Base-by-base conservation (phyloP, 2,113 vertebrate species). In the Petroica traversi region DNA sequence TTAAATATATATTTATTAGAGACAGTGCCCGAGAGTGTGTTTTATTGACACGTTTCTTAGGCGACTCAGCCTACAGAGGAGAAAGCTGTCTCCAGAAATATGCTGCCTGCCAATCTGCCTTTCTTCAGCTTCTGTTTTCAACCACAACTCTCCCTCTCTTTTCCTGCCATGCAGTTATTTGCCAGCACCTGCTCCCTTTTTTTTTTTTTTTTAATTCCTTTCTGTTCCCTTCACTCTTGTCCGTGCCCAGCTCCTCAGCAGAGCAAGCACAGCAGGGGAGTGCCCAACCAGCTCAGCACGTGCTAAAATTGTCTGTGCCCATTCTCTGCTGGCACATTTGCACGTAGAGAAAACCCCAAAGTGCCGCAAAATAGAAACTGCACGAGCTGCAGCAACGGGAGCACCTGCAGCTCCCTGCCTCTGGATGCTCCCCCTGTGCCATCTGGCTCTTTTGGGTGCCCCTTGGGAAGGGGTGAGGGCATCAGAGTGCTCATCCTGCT, bases 1-100 rank as follows among this genome's bases (percentile, higher is more conserved):
- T 96, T 93, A 82, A 95, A 95, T 72, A 96, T 95, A 68, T 95
- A 92, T 97, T 96, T 96, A 96, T 95, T 95, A 96, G 92, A 93
- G 91, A 71, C 64, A 81, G 64, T 40, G 90, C 61, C 64, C 85
- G 76, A 2, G 4, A 95, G 83, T 64, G 57, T 51, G 90, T 67
- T 95, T 96, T 93, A 93, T 88, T 96, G 94, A 96, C 90, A 88
- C 15, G 33, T 88, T 92, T 85, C 79, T 94, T 93, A 76, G 43
- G 92, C 67, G 24, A 91, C 81, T 91, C 83, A 95, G 83, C 77
- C 72, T 84, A 71, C 76, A 92, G 86, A 83, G 69, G 24, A 96
- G 88, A 95, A 84, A 93, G 83, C 86, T 96, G 92, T 95, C 95
- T 95, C 86, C 81, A 93, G 93, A 95, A 96, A 96, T 94, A 97